Base-by-base conservation (phyloP, 2,113 vertebrate species). In the Antechinus stuartii region DNA sequence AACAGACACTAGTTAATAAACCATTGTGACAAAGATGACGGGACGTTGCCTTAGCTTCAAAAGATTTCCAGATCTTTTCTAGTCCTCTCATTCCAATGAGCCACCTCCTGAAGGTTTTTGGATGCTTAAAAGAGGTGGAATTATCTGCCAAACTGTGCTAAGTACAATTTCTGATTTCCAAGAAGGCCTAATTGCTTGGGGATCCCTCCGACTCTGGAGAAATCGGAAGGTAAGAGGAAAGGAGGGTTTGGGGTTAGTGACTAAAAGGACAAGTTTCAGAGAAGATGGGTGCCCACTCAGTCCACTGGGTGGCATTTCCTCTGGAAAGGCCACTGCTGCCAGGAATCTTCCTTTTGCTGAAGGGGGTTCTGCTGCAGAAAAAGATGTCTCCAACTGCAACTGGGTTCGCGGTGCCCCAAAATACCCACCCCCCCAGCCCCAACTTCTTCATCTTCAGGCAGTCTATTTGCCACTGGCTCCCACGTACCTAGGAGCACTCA, bases 391-490 rank as follows among this genome's bases (percentile, higher is more conserved):
- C 61, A n/a, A 76, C 1, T n/a, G 61, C 35, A 76, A 76, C 61
- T n/a, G 35, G 61, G 61, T n/a, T 76, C 35, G 90, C 23, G 76
- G 55, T 52, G 22, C 92, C 61, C 16, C 30, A 68, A 53, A 95
- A 91, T 47, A 7, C 93, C 92, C 42, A 68, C 91, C 46, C 94
- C 94, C 35, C 90, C 55, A 8, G 16, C 92, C 49, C 12, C 92
- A 97, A 96, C 96, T 97, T 97, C 54, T 35, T 68, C 12, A 7
- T 27, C 1, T 2, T 3, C 55, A 46, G 94, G 91, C 91, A 55
- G 9, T 0, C 22, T 1, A 57, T 0, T 27, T 35, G 50, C 91
- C 61, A 0, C 56, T n/a, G 96, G 26, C 89, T 35, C 94, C 56
- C 7, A 46, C 55, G 54, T 4, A 0, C 47, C 47, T 68, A 68